These are phyloP conservation scores for Chaenocephalus aceratus DNA, from an alignment of 2,113 vertebrate species.

Conservation along the genomic window DNA sequence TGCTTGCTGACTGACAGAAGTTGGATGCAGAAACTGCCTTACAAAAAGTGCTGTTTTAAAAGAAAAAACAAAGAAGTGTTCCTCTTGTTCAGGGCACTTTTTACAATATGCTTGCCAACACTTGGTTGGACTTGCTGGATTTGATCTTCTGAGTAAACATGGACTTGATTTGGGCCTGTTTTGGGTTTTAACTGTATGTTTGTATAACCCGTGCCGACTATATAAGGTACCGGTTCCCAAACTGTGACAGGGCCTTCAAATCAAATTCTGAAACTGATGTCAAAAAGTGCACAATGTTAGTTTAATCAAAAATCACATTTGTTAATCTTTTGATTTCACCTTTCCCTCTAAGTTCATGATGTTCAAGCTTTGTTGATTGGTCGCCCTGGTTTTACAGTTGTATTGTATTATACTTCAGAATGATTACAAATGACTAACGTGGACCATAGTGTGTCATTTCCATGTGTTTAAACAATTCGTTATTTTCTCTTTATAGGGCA, in stretches of 20 bases:
- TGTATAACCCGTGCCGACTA: constrained; percentile 58
- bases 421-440: constrained; percentile 12
- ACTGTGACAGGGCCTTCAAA: constrained; percentile 57
- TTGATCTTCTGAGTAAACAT: constrained; percentile 68
- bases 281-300: constrained; percentile 49
- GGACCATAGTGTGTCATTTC: not conserved
- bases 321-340: constrained; percentile 41
- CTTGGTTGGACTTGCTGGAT: constrained; percentile 62
- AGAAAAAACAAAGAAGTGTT: constrained; percentile 30
- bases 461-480: constrained; percentile 6
- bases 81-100: constrained; percentile 54
- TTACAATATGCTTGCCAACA: constrained; percentile 50
- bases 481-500: constrained; percentile 84
- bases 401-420: not conserved
- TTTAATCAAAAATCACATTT: constrained; percentile 53
- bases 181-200: constrained; percentile 72
- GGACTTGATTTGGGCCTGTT: constrained; percentile 65
- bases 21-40: constrained; percentile 52
- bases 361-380: constrained; percentile 23
- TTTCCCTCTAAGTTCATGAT: not conserved
- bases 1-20: constrained; percentile 53
- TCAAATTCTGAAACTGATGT: constrained; percentile 56
- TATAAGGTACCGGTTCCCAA: constrained; percentile 39
- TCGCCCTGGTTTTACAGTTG: constrained; percentile 24
- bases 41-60: constrained; percentile 40